Conservation (phyloP, 2,888 invertebrate genomes). For the Caenorhabditis angaria region DNA sequence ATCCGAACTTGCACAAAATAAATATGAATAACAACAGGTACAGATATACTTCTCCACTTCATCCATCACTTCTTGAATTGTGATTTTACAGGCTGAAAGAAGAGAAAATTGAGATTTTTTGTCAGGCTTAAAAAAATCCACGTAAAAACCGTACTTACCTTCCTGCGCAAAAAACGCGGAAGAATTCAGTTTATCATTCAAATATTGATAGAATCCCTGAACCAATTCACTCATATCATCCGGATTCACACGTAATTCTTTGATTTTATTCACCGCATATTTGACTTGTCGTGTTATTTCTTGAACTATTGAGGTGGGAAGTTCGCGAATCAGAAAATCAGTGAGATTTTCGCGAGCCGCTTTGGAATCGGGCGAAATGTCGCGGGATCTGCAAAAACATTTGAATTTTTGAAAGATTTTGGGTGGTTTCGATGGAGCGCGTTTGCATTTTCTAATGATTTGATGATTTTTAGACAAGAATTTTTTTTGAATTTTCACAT, state of each 20-base stretch:
- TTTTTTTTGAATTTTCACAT: no score
- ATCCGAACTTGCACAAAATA: conserved; percentile 81
- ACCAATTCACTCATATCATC: conserved; percentile 89
- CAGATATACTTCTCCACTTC: conserved; percentile 93
- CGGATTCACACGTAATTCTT: conserved; percentile 73
- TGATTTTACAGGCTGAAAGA: conserved; percentile 77
- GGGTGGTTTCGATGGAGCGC: background rate
- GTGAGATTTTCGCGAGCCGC: conserved; percentile 73
- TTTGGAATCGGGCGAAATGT: conserved; percentile 48
- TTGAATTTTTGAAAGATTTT: background rate
- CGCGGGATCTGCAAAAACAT: conserved; percentile 38
- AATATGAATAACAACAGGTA: conserved; percentile 84
- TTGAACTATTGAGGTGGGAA: conserved; percentile 73
- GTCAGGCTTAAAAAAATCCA: background rate
- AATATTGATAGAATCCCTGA: conserved; percentile 87
- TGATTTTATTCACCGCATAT: conserved; percentile 73
- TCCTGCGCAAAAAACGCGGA: conserved; percentile 70
- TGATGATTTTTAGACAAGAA: no score
- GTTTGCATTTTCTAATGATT: no score
- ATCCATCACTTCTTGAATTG: conserved; percentile 85
- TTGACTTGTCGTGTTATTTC: conserved; percentile 79
- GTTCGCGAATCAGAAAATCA: conserved; percentile 72
- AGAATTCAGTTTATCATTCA: conserved; percentile 81
- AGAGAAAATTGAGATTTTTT: background rate
- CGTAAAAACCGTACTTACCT: conserved; percentile 60